Evolutionary conservation across 35 echinoderm and acorn worm species (phyloP), one percentile per base, ranked within the genome.

Genomic region (Stichopus chloronotus): DNA sequence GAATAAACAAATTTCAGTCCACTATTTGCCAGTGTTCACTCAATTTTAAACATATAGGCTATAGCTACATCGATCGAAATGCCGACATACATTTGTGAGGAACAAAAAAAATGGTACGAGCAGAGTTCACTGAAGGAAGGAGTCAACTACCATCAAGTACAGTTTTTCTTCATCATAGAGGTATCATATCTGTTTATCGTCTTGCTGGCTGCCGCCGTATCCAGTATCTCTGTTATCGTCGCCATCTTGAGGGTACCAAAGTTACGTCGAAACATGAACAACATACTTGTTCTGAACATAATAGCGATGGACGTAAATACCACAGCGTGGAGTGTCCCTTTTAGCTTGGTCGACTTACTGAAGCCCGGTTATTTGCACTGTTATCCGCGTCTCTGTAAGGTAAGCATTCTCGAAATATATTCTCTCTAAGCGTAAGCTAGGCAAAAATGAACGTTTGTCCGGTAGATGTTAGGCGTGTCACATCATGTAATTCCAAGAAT

Each of bases 221-320:
- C 78, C 25, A 81, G 53, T 9, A 52, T 81, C 7, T 81, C 78
- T 8, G 53, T 81, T 52, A 55, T 81, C 53, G 78, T 81, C 78
- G 78, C 78, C 11, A 81, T 81, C 78, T 81, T 81, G 25, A 81
- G 78, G 52, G 78, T 81, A 14, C 78, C 25, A 9, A 12, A 22
- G 14, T 19, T 81, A 53, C 78, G 78, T 81, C 78, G 25, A 6
- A 81, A 81, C 78, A 30, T 81, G 78, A 81, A 81, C 23, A 81
- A 81, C 52, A 81, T 53, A 16, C 78, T 55, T 12, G 10, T 81
- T 9, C 17, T 52, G 22, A 81, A 53, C 78, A 53, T 81, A 20
- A 16, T 74, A n/a, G 69, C 69, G 0, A 55, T 55, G 78, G 25
- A 52, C 78, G 78, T 81, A 52, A 55, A 55, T 30, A 52, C 25